A percentile compares a stretch with the other conserved stretches of the same genome.
Conservation (phyloP, 35 echinoderm and acorn worm species). For the Heliocidaris erythrogramma region DNA sequence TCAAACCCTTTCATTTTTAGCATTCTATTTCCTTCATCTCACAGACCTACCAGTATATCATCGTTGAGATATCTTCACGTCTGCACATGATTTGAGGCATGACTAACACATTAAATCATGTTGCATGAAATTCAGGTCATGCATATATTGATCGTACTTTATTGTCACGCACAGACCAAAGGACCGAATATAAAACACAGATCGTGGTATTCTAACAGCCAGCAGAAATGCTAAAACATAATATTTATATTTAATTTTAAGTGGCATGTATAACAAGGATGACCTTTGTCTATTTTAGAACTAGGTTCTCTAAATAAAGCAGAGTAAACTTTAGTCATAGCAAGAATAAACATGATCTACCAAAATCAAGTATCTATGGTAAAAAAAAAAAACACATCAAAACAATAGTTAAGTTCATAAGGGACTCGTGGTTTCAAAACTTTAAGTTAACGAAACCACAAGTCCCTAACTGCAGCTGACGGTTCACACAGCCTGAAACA, state of each 20-base stretch:
- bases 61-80: neutral
- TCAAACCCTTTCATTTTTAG: neutral
- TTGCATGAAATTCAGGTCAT: neutral
- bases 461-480: too few relatives aligned
- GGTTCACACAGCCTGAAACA: too few relatives aligned
- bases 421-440: too few relatives aligned
- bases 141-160: neutral
- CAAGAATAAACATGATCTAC: neutral
- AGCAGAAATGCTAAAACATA: neutral
- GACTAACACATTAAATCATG: neutral
- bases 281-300: neutral
- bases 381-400: neutral
- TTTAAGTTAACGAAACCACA: too few relatives aligned
- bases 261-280: neutral
- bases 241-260: slow-evolving; percentile 15
- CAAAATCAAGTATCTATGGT: slow-evolving; percentile 18
- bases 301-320: neutral
- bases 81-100: neutral
- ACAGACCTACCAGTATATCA: neutral
- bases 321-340: slow-evolving; percentile 2
- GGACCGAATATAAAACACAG: neutral
- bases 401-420: too few relatives aligned
- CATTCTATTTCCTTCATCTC: neutral
- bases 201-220: neutral
- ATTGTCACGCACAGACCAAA: neutral